phyloP scores from a whole-genome alignment of 2,113 vertebrate genomes.

The Lagopus muta region DNA sequence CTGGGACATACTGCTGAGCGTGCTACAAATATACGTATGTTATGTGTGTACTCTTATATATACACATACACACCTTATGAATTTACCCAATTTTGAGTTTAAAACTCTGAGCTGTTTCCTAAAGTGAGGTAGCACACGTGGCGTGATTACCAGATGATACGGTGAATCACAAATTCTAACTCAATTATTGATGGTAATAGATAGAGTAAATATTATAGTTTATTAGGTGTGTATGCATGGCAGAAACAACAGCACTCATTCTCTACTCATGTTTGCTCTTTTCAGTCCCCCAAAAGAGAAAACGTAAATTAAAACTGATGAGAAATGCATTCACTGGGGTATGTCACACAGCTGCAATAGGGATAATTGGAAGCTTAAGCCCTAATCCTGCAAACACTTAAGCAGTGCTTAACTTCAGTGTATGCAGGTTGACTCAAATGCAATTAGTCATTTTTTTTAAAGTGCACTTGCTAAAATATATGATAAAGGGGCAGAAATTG shows the following conservation, averaged over 20 bases:
- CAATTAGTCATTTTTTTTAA: conserved; percentile 47
- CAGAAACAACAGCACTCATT: neutral
- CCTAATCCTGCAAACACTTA: conserved; percentile 56
- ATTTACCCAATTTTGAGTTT: neutral
- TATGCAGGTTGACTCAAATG: conserved; percentile 46
- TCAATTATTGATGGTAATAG: neutral
- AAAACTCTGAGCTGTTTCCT: neutral
- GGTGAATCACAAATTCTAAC: neutral
- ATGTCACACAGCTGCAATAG: conserved; percentile 33
- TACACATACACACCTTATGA: neutral
- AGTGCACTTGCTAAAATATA: neutral
- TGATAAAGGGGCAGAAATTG: neutral
- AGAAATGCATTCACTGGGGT: conserved; percentile 23
- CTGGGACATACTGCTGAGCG: neutral
- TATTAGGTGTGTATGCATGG: neutral
- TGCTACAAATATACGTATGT: neutral
- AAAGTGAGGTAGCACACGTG: neutral
- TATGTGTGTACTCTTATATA: neutral
- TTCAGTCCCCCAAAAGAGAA: conserved; percentile 22
- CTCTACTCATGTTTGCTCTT: conserved; percentile 27
- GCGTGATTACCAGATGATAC: neutral
- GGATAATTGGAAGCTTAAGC: conserved; percentile 55
- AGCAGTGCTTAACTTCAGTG: conserved; percentile 36
- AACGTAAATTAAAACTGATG: conserved; percentile 39
- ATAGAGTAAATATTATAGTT: conserved; percentile 26